These are phyloP conservation scores for Zonotrichia leucophrys DNA, from an alignment of 2,113 vertebrate genomes.

Conservation along the genomic window DNA sequence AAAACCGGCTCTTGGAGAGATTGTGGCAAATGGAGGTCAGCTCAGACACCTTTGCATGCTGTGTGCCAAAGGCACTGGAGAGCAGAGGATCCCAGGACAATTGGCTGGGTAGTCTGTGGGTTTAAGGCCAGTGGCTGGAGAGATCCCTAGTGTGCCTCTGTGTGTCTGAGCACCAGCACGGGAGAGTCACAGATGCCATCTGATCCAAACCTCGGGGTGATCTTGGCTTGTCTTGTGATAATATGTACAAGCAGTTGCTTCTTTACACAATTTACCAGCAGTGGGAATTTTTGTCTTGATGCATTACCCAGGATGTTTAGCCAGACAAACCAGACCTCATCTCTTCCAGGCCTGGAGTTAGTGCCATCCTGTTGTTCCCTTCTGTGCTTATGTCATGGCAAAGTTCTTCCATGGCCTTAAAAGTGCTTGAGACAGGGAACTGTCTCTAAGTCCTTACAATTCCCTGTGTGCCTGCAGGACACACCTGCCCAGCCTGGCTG, in stretches of 20 bases:
- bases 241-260: rapidly evolving
- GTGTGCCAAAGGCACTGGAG: background rate
- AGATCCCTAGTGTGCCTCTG: background rate
- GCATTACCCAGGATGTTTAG: background rate
- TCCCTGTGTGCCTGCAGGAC: background rate
- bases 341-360: background rate
- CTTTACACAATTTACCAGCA: background rate
- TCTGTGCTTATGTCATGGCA: background rate
- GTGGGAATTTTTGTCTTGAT: background rate
- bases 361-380: background rate
- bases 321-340: background rate
- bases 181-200: background rate
- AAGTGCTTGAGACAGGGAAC: background rate
- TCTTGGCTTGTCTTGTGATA: background rate
- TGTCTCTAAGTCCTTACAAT: background rate
- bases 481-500: background rate
- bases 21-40: rapidly evolving
- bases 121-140: background rate
- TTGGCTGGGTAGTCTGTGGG: background rate
- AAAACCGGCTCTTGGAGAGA: background rate
- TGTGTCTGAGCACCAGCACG: background rate
- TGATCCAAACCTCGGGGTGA: background rate
- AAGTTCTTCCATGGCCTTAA: rapidly evolving
- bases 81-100: background rate
- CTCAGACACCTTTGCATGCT: background rate